phyloP scores from a whole-genome alignment of 2,888 invertebrate genomes.

The Drosophila subquinaria region DNA sequence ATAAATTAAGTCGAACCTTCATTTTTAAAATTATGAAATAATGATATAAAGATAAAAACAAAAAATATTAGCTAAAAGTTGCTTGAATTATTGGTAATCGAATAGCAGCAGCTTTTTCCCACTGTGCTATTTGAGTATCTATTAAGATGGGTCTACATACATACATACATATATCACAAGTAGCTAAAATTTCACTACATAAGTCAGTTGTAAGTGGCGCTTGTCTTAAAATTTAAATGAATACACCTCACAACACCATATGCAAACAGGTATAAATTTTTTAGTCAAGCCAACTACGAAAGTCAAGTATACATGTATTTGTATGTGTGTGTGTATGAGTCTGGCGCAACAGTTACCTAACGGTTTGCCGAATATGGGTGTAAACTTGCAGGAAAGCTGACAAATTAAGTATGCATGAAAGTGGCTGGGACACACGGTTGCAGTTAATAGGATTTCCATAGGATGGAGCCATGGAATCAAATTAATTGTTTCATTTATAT shows the following conservation, averaged over 20 bases:
- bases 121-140: constrained; percentile 11
- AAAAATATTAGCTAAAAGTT: too few relatives aligned
- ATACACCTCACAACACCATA: constrained; percentile 47
- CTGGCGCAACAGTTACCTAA: constrained; percentile 70
- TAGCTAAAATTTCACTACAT: constrained; percentile 72
- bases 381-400: constrained; percentile 65
- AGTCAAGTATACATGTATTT: constrained; percentile 9
- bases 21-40: too few relatives aligned
- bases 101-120: neutral
- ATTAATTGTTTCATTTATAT: constrained; percentile 79
- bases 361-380: constrained; percentile 56
- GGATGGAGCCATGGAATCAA: constrained; percentile 64
- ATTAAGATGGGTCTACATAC: constrained; percentile 18
- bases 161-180: constrained; percentile 25
- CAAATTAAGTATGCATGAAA: constrained; percentile 78
- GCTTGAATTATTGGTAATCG: too few relatives aligned
- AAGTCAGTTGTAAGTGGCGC: constrained; percentile 59
- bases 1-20: too few relatives aligned
- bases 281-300: constrained; percentile 34
- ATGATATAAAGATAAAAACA: too few relatives aligned
- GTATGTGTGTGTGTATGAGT: neutral
- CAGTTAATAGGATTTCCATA: constrained; percentile 69
- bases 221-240: constrained; percentile 74
- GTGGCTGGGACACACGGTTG: constrained; percentile 42
- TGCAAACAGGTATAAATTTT: constrained; percentile 46